Percentiles rank a stretch among this genome's conserved stretches.
Evolutionary conservation across 2,888 invertebrate species (phyloP).

Genomic region (Agriopis aurantiaria): DNA sequence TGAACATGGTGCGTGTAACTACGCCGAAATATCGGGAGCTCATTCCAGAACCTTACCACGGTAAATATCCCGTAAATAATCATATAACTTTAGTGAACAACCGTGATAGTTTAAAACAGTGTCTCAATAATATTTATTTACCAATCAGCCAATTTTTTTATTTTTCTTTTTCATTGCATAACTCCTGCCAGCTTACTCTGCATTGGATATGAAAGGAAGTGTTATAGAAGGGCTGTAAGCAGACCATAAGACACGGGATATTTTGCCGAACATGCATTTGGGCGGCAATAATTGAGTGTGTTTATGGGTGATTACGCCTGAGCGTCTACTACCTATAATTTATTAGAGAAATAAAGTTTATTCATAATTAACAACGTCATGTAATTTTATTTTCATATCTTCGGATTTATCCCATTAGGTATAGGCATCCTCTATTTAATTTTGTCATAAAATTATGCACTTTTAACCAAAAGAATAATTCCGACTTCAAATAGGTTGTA

Average conservation of each 20-base stretch:
- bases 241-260: neutral
- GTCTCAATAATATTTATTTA: too few species aligned
- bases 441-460: neutral
- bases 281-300: neutral
- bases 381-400: conserved; percentile 28
- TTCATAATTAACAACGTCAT: conserved; percentile 72
- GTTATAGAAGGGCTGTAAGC: conserved; percentile 10
- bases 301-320: conserved; percentile 12
- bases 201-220: conserved; percentile 8
- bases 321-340: conserved; percentile 38
- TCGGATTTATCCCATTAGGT: neutral
- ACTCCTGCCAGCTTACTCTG: neutral
- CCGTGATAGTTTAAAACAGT: too few species aligned
- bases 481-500: too few species aligned
- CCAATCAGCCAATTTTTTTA: too few species aligned
- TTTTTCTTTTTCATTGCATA: too few species aligned
- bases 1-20: too few species aligned
- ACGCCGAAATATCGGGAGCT: too few species aligned
- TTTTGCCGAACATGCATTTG: neutral
- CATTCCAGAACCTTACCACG: too few species aligned
- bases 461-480: too few species aligned
- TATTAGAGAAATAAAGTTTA: conserved; percentile 86
- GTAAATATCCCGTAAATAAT: too few species aligned
- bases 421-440: neutral
- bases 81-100: too few species aligned